A percentile compares a stretch with the other conserved stretches of the same genome.
Conservation (phyloP, 1,140 invertebrate species). For the Bilobella aurantiaca region DNA sequence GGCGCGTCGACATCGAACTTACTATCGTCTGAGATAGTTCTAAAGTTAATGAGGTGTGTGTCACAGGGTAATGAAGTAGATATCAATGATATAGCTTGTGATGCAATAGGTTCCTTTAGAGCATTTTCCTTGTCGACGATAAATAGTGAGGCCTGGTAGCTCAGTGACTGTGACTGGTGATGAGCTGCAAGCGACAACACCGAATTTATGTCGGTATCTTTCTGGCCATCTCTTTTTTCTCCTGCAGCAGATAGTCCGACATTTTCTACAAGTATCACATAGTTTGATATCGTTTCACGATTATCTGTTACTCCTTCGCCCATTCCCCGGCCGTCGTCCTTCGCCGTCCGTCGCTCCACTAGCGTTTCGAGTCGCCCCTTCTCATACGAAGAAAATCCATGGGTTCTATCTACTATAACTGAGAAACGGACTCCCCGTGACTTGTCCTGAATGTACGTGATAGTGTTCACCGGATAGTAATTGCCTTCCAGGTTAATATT, state of each 20-base stretch:
- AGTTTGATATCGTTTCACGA: slow-evolving; percentile 60
- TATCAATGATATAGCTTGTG: slow-evolving; percentile 45
- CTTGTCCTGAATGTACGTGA: slow-evolving; percentile 69
- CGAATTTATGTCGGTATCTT: slow-evolving; percentile 42
- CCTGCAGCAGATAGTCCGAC: slow-evolving; percentile 38
- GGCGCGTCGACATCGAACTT: slow-evolving; percentile 48
- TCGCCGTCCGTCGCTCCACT: slow-evolving; percentile 69
- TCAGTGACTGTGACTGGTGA: slow-evolving; percentile 56
- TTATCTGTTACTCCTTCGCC: slow-evolving; percentile 85
- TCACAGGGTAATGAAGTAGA: slow-evolving; percentile 67
- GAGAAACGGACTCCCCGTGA: slow-evolving; percentile 47
- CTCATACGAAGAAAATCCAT: slow-evolving; percentile 52
- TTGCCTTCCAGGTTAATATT: slow-evolving; percentile 74
- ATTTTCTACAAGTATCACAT: slow-evolving; percentile 70
- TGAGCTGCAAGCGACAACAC: slow-evolving; percentile 56
- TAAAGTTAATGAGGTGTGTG: slow-evolving; percentile 67
- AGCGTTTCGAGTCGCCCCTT: slow-evolving; percentile 76
- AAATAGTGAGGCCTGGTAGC: slow-evolving; percentile 62
- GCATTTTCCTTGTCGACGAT: slow-evolving; percentile 48
- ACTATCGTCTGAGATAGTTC: slow-evolving; percentile 63
- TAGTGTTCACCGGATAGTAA: slow-evolving; percentile 66
- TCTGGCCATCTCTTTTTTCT: slow-evolving; percentile 32
- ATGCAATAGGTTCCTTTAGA: slow-evolving; percentile 29
- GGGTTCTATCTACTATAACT: slow-evolving; percentile 69
- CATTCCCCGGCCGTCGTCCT: slow-evolving; percentile 77